Percentiles rank a stretch among this genome's conserved stretches.
phyloP scores from a whole-genome alignment of 2,113 vertebrate genomes.

The Triplophysa rosa region DNA sequence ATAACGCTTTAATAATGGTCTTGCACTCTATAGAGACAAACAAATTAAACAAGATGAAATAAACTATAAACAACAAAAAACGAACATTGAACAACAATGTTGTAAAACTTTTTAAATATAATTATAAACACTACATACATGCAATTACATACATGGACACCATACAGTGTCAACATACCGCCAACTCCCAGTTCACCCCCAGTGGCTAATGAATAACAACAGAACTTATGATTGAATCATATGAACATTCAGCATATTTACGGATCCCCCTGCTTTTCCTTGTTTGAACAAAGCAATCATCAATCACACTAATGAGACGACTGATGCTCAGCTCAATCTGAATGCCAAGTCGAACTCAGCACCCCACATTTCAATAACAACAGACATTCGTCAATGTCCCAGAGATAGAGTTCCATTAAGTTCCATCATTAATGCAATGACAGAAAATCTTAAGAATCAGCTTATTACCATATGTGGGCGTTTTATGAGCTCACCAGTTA shows the following conservation, averaged over 20 bases:
- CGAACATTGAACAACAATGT: too few relatives aligned
- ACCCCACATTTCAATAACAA: constrained; percentile 14
- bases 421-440: not conserved
- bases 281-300: not conserved
- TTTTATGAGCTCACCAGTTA: not conserved
- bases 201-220: not conserved
- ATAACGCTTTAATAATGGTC: too few relatives aligned
- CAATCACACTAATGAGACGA: not conserved
- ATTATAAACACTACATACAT: too few relatives aligned
- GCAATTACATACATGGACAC: too few relatives aligned
- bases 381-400: constrained; percentile 24
- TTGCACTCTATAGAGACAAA: too few relatives aligned
- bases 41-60: too few relatives aligned
- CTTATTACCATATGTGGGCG: not conserved
- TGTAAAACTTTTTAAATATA: too few relatives aligned
- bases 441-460: not conserved
- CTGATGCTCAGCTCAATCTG: not conserved
- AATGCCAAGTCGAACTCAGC: constrained; percentile 1
- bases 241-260: not conserved
- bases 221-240: not conserved
- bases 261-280: not conserved
- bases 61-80: too few relatives aligned
- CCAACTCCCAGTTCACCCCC: too few relatives aligned
- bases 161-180: too few relatives aligned
- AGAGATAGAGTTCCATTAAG: constrained; percentile 15